Percentiles rank a stretch among this genome's conserved stretches.
phyloP scores from a whole-genome alignment of 2,888 invertebrate genomes.

The Abrostola triplasia region DNA sequence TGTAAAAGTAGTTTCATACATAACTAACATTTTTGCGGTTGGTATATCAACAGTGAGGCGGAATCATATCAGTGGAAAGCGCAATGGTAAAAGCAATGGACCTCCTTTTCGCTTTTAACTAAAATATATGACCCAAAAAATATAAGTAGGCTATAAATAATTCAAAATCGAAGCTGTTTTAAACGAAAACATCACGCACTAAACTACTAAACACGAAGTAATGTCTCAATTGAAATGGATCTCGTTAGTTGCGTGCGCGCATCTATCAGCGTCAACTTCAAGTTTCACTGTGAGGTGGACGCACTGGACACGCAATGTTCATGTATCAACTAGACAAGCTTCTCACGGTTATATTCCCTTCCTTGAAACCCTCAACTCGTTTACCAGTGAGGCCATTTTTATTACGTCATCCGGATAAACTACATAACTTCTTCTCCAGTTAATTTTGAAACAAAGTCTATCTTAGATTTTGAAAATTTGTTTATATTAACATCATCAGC shows the following conservation, averaged over 20 bases:
- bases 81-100: too few relatives aligned
- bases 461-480: too few relatives aligned
- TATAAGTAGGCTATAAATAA: neutral
- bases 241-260: slow-evolving; percentile 27
- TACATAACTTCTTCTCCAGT: too few relatives aligned
- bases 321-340: slow-evolving; percentile 5
- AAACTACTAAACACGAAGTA: slow-evolving; percentile 20
- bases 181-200: slow-evolving; percentile 22
- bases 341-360: slow-evolving; percentile 31
- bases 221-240: slow-evolving; percentile 48
- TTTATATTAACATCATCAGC: too few relatives aligned
- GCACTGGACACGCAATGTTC: slow-evolving; percentile 42
- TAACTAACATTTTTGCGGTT: too few relatives aligned
- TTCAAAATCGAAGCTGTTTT: neutral
- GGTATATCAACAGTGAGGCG: too few relatives aligned
- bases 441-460: too few relatives aligned
- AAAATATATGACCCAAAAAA: neutral
- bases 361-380: slow-evolving; percentile 13
- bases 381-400: neutral
- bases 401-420: neutral
- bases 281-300: slow-evolving; percentile 55
- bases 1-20: slow-evolving; percentile 6
- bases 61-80: too few relatives aligned
- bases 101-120: too few relatives aligned
- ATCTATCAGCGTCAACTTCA: slow-evolving; percentile 41